Evolutionary conservation across 53 echinoderm and acorn worm genomes (phyloP).

Genomic region (Zoroaster sp.): DNA sequence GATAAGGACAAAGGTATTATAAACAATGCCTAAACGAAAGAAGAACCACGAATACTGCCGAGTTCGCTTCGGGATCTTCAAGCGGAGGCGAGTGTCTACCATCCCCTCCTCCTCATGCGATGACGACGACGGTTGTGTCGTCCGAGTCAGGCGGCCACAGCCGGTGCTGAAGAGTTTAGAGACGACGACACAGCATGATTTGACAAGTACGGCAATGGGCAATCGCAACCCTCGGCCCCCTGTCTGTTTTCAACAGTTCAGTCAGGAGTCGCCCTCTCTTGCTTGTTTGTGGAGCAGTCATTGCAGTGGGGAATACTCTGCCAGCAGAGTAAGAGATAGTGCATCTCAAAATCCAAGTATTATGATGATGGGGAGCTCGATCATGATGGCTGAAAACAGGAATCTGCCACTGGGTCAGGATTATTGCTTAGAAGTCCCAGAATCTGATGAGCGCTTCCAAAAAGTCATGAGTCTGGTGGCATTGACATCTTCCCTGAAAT

Average conservation of each 20-base stretch:
- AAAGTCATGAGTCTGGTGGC: constrained; percentile 5
- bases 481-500: constrained; percentile 35
- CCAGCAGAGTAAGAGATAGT: neutral
- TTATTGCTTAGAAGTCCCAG: neutral
- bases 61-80: constrained; percentile 33
- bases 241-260: neutral
- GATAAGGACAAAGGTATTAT: too few relatives aligned
- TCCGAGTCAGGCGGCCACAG: neutral
- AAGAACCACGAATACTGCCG: constrained; percentile 43
- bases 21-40: constrained; percentile 35
- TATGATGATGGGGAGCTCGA: neutral
- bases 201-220: neutral
- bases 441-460: neutral
- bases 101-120: neutral
- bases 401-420: neutral
- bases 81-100: neutral
- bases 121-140: neutral
- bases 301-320: neutral
- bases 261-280: neutral
- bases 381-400: neutral
- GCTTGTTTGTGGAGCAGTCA: neutral
- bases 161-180: too few relatives aligned
- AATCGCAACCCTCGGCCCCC: neutral
- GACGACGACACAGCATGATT: neutral
- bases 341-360: neutral